phyloP scores from a whole-genome alignment of 2,797 vertebrate species.

The Chloroceryle amazona region DNA sequence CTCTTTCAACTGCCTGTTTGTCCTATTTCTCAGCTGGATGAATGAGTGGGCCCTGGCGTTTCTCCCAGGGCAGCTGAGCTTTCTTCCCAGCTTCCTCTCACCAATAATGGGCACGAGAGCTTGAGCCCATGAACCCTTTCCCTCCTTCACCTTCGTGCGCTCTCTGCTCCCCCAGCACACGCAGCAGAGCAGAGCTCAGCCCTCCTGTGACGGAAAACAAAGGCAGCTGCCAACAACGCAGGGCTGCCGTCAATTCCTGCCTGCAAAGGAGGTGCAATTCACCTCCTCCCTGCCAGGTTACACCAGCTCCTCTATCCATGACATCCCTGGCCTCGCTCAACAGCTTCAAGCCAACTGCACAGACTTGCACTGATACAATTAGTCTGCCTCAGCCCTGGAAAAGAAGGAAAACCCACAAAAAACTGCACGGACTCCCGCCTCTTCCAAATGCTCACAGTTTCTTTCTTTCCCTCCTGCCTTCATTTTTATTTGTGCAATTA shows the following conservation, averaged over 20 bases:
- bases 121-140: not conserved
- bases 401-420: not conserved
- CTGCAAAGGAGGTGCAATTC: conserved; percentile 45
- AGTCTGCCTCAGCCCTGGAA: not conserved
- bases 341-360: conserved; percentile 48
- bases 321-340: conserved; percentile 44
- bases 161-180: not conserved
- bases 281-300: conserved; percentile 58
- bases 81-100: not conserved
- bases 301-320: conserved; percentile 17
- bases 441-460: not conserved
- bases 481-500: not conserved
- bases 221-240: conserved; percentile 29
- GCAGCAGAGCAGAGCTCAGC: not conserved
- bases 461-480: not conserved
- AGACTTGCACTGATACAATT: conserved; percentile 40
- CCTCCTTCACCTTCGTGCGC: not conserved
- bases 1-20: not conserved
- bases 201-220: not conserved
- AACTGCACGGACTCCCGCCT: not conserved
- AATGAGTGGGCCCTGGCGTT: not conserved
- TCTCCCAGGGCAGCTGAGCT: not conserved
- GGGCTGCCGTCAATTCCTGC: not conserved
- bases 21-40: not conserved
- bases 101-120: not conserved